Conservation (phyloP, 2,113 vertebrate species). For the Buteo buteo region DNA sequence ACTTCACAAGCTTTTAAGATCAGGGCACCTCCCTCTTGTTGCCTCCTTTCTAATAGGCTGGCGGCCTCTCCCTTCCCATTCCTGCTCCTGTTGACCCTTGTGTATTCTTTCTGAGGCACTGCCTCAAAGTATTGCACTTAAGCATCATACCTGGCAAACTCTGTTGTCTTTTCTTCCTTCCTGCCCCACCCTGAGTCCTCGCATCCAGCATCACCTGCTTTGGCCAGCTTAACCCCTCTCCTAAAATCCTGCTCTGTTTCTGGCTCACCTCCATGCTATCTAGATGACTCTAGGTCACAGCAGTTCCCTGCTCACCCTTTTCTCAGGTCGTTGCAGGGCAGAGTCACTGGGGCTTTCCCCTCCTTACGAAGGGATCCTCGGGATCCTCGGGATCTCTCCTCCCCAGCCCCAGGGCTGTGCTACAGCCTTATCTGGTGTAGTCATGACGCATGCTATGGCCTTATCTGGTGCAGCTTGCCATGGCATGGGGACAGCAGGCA, state of each 20-base stretch:
- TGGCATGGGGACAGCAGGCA: not conserved
- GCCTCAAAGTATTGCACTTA: not conserved
- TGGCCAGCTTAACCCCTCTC: not conserved
- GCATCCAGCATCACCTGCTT: not conserved
- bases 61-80: not conserved
- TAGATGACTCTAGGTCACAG: not conserved
- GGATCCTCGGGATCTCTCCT: not conserved
- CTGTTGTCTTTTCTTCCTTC: not conserved
- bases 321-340: not conserved
- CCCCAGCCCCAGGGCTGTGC: not conserved
- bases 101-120: not conserved
- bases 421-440: not conserved
- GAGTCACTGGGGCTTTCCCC: not conserved
- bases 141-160: not conserved
- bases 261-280: not conserved
- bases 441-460: not conserved
- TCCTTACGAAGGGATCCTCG: fast-evolving
- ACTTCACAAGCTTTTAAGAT: not conserved
- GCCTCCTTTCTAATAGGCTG: not conserved
- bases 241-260: not conserved
- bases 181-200: not conserved
- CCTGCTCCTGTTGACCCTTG: not conserved
- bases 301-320: not conserved
- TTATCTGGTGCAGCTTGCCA: not conserved
- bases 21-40: not conserved